Conservation (phyloP, 2,888 invertebrate species). For the Lycocerus yunnanus region DNA sequence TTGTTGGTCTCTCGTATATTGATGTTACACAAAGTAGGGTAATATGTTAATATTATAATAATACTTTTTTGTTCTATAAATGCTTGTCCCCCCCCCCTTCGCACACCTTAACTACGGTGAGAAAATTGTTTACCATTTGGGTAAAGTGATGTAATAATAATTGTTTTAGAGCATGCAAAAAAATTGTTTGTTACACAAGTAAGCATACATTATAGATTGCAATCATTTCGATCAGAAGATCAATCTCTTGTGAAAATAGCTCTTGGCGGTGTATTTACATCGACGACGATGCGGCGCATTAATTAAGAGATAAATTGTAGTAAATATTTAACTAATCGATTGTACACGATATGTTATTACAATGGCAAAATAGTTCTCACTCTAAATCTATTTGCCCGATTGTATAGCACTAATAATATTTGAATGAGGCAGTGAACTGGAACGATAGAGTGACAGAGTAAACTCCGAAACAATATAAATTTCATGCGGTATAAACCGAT, state of each 20-base stretch:
- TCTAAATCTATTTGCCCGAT: constrained; percentile 17
- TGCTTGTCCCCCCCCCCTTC: no score
- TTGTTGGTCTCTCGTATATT: no score
- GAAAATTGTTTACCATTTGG: no score
- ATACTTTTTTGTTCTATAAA: no score
- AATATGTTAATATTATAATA: no score
- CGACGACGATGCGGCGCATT: constrained; percentile 8
- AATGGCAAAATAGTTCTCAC: constrained; percentile 10
- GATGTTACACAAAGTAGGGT: no score
- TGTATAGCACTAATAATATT: constrained; percentile 19
- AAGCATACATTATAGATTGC: not conserved
- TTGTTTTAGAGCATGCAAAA: not conserved
- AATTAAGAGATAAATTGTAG: constrained; percentile 20
- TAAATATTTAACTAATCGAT: constrained; percentile 21
- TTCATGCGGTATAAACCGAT: constrained; percentile 30
- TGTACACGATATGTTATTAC: constrained; percentile 15
- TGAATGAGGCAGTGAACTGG: constrained; percentile 19
- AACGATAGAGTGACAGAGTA: constrained; percentile 29
- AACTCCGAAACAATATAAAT: constrained; percentile 28
- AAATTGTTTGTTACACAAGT: not conserved
- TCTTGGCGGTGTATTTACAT: not conserved
- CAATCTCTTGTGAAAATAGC: not conserved
- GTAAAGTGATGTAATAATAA: no score
- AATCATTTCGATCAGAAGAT: not conserved
- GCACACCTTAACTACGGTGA: no score